Evolutionary conservation across 2,888 invertebrate species (phyloP), one percentile per base, ranked within the genome.

Genomic region (Abrostola triplasia): DNA sequence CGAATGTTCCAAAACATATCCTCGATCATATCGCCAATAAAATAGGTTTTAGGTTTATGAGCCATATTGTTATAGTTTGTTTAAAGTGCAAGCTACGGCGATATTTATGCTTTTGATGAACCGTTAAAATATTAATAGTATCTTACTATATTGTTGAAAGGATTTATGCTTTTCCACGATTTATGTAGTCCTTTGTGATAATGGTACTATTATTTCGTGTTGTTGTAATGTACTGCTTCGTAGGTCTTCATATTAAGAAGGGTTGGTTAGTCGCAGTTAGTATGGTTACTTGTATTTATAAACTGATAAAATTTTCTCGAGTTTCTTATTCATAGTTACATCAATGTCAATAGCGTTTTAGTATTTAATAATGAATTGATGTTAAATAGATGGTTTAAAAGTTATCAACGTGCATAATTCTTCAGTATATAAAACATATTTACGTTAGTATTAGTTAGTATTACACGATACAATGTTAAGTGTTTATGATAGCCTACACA

Each of bases 11-110:
- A 51, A 64, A 71, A 84, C 89, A 90, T 90, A 90, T 91, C 90
- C 82, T 83, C 80, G 79, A 82, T 83, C 90, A 91, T 91, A 91
- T 90, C 90, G 80, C 76, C 80, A 77, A 80, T 81, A 82, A 81
- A 83, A 79, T 82, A 81, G 82, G 81, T 80, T 86, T 87, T 84
- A 81, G 78, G 84, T 88, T 88, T 88, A 87, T 80, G 84, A 74
- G 66, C 74, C 81, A 80, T 81, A 70, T 82, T 73, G 64, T 79
- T 76, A 77, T 73, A 79, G 67, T 79, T 81, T 85, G 67, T 79
- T 81, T 85, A 80, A 82, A 83, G 74, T 82, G 80, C 76, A 77
- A 77, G 73, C 73, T 68, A 73, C 64, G 74, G 76, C 64, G 64
- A 80, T 82, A 84, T 85, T 77, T 80, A 82, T 82, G 80, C 76